phyloP scores from a whole-genome alignment of 2,113 vertebrate genomes.

The Protobothrops flavoviridis region DNA sequence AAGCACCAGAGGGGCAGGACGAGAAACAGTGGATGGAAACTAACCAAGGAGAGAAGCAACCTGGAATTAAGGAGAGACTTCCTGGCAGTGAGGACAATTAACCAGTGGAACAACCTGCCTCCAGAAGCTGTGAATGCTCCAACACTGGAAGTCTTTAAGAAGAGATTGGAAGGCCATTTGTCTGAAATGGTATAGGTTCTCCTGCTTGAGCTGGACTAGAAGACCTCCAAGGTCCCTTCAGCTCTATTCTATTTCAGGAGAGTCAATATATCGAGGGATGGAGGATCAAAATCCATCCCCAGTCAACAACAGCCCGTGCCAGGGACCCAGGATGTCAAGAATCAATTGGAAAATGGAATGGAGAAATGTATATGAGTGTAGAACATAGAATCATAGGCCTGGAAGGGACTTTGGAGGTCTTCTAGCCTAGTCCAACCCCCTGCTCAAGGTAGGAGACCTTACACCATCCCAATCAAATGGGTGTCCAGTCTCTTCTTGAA shows the following conservation, averaged over 20 bases:
- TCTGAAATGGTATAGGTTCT: no score
- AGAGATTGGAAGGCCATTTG: fast-evolving
- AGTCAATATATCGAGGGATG: neutral
- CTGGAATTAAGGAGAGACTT: no score
- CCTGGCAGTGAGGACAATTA: no score
- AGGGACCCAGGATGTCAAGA: neutral
- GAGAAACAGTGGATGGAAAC: no score
- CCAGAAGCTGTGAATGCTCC: no score
- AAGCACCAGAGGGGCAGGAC: no score
- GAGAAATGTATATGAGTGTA: neutral
- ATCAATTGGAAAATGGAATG: neutral
- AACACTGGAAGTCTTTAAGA: no score
- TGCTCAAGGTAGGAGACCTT: neutral
- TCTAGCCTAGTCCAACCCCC: neutral
- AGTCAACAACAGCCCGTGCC: neutral
- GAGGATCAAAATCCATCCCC: neutral
- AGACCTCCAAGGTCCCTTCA: no score
- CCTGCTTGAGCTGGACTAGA: no score
- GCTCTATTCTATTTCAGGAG: neutral
- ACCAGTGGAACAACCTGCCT: no score
- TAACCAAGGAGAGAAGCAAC: no score
- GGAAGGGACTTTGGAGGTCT: neutral
- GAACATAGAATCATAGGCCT: neutral
- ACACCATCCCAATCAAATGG: neutral
- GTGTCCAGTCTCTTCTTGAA: neutral